Percentiles rank a stretch among this genome's conserved stretches.
Conservation (phyloP, 2,888 invertebrate genomes). For the Spodoptera littoralis region DNA sequence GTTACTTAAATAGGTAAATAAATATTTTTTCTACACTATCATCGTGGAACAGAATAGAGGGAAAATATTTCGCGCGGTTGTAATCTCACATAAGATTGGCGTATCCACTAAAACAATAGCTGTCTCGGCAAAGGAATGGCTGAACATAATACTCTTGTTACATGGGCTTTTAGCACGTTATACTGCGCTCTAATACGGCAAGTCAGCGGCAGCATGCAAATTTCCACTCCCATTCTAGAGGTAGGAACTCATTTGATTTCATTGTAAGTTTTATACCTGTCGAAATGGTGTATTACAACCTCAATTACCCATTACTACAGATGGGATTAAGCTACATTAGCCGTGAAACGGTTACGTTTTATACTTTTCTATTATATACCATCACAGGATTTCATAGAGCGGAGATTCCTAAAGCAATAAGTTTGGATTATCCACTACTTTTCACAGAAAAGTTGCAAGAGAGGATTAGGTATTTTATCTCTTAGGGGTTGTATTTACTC, state of each 20-base stretch:
- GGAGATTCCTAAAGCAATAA: slow-evolving; percentile 49
- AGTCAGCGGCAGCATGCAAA: slow-evolving; percentile 49
- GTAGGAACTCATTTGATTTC: slow-evolving; percentile 52
- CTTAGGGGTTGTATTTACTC: slow-evolving; percentile 45
- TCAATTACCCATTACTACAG: slow-evolving; percentile 28
- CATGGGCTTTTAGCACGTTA: slow-evolving; percentile 62
- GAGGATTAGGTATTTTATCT: slow-evolving; percentile 53
- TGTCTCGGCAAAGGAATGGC: slow-evolving; percentile 58
- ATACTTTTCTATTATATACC: slow-evolving; percentile 44
- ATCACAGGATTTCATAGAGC: slow-evolving; percentile 47
- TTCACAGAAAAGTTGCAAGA: slow-evolving; percentile 43
- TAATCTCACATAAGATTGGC: slow-evolving; percentile 58
- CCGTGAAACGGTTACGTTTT: slow-evolving; percentile 37
- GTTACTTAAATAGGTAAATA: slow-evolving; percentile 9
- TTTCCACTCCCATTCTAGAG: slow-evolving; percentile 48
- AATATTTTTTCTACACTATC: slow-evolving; percentile 17
- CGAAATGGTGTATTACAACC: slow-evolving; percentile 43
- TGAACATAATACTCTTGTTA: slow-evolving; percentile 62
- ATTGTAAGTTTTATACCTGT: slow-evolving; percentile 54
- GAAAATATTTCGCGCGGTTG: slow-evolving; percentile 37
- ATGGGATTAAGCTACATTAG: slow-evolving; percentile 40
- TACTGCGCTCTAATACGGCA: slow-evolving; percentile 54
- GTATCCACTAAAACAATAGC: slow-evolving; percentile 62
- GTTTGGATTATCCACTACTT: slow-evolving; percentile 54
- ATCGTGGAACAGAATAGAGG: slow-evolving; percentile 36